phyloP scores from a whole-genome alignment of 2,113 vertebrate species.

The Amphiprion percula region DNA sequence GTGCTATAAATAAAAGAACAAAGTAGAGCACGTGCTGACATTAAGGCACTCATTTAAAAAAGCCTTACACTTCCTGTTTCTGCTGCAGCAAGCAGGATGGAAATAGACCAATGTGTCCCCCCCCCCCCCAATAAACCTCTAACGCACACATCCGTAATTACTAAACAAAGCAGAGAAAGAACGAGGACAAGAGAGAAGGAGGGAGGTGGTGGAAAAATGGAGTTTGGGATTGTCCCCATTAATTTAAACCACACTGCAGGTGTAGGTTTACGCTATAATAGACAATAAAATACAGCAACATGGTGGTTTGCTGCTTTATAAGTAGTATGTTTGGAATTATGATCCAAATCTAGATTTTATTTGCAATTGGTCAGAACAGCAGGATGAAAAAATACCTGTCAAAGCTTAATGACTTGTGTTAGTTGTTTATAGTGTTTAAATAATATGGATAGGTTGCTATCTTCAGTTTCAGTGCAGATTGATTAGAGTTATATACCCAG shows the following conservation, averaged over 20 bases:
- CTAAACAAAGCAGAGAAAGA: constrained; percentile 34
- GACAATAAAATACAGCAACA: neutral
- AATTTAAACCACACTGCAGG: constrained; percentile 14
- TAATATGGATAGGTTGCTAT: neutral
- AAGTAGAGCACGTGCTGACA: constrained; percentile 62
- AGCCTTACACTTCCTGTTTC: constrained; percentile 61
- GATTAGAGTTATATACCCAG: neutral
- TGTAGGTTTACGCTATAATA: neutral
- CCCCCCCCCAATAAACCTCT: constrained; percentile 21
- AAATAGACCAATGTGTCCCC: constrained; percentile 56
- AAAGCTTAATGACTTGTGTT: too few relatives aligned
- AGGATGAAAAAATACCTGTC: too few relatives aligned
- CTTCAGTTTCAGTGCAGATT: neutral
- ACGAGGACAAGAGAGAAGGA: neutral
- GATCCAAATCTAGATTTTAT: constrained; percentile 2
- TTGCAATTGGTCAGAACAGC: neutral
- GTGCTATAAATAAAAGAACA: constrained; percentile 77
- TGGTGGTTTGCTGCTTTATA: neutral
- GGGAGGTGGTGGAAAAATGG: constrained; percentile 8
- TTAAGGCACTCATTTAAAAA: constrained; percentile 63
- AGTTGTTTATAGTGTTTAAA: too few relatives aligned
- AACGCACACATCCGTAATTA: constrained; percentile 44
- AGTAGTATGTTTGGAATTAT: neutral
- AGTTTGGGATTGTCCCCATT: constrained; percentile 36
- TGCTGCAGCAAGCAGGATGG: constrained; percentile 63